A percentile compares a stretch with the other conserved stretches of the same genome.
Conservation (phyloP, 2,113 vertebrate genomes). For the Leucopsar rothschildi region DNA sequence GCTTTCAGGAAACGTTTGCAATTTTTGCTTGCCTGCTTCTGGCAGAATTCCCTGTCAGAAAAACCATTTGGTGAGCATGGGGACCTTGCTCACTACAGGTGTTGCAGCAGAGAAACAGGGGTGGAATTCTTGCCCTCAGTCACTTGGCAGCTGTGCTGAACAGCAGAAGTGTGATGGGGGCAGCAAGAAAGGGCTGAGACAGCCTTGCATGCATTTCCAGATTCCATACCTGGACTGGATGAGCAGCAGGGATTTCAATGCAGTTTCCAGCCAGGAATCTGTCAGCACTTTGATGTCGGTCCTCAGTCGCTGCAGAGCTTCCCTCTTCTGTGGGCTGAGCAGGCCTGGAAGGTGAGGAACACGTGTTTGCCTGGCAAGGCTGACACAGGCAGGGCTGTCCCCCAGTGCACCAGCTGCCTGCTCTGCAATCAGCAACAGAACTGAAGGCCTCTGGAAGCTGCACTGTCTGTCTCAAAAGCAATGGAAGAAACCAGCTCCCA, state of each 20-base stretch:
- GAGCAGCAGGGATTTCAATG: slow-evolving; percentile 92
- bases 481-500: not conserved
- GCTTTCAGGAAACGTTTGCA: not conserved
- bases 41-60: not conserved
- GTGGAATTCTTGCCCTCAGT: not conserved
- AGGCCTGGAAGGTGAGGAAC: slow-evolving; percentile 75
- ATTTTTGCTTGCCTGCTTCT: not conserved
- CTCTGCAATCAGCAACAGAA: not conserved
- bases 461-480: not conserved
- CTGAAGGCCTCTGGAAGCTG: not conserved
- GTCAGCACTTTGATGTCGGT: slow-evolving; percentile 93
- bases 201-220: not conserved
- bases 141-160: not conserved
- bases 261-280: slow-evolving; percentile 94
- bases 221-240: slow-evolving; percentile 89
- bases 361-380: not conserved
- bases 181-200: not conserved
- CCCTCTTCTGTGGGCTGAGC: slow-evolving; percentile 89
- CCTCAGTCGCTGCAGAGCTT: slow-evolving; percentile 86
- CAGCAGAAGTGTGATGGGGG: not conserved
- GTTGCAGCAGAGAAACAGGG: not conserved
- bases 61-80: not conserved
- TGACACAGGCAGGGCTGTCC: not conserved
- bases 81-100: not conserved
- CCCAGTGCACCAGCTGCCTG: not conserved